Conservation (phyloP, 2,113 vertebrate genomes). For the Corynorhinus townsendii region DNA sequence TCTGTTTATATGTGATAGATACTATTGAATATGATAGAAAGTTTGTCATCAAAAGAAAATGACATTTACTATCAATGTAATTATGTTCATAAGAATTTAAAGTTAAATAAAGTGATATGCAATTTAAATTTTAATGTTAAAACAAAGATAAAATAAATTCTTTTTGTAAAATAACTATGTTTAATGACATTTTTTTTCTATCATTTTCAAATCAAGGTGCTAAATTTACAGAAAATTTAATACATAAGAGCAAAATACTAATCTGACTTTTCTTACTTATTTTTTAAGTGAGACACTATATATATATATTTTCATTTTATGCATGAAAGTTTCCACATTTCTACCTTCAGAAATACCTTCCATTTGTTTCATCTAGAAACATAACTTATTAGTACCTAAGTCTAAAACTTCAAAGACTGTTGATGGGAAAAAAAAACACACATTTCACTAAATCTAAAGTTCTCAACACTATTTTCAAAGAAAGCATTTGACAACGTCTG, state of each 20-base stretch:
- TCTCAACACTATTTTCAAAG: neutral
- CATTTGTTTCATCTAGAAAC: neutral
- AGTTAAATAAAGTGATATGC: neutral
- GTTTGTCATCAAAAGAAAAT: neutral
- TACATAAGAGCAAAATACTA: neutral
- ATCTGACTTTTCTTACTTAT: neutral
- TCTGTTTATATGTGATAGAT: neutral
- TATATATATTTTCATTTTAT: neutral
- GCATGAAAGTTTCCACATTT: neutral
- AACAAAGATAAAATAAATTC: neutral
- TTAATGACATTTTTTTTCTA: neutral
- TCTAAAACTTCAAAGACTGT: neutral
- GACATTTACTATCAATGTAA: neutral
- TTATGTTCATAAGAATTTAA: neutral
- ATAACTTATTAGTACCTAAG: neutral
- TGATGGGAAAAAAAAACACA: neutral
- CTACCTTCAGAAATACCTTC: neutral
- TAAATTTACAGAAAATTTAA: neutral
- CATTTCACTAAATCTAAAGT: neutral
- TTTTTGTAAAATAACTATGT: neutral
- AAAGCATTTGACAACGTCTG: neutral
- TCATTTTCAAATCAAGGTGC: neutral
- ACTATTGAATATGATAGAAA: neutral
- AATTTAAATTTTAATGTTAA: constrained; percentile 4
- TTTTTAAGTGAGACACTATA: neutral